Conservation (phyloP, 1,140 invertebrate genomes). For the Scaptomyza pallida region DNA sequence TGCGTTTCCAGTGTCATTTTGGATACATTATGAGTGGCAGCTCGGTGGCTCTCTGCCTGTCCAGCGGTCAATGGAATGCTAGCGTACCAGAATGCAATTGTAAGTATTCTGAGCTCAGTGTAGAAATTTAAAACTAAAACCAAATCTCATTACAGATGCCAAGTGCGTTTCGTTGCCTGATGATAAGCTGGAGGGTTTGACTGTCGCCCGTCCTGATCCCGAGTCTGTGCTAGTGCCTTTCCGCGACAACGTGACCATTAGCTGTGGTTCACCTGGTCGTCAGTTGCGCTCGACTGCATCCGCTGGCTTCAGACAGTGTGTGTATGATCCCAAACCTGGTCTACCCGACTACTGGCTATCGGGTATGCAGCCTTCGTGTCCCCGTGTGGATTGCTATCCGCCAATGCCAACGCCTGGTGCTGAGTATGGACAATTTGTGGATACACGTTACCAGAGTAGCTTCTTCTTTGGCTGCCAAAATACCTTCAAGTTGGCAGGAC, state of each 20-base stretch:
- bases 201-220: slow-evolving; percentile 89
- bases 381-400: slow-evolving; percentile 93
- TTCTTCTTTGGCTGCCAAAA: slow-evolving; percentile 99
- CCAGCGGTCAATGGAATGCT: slow-evolving; percentile 96
- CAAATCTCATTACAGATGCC: slow-evolving; percentile 87
- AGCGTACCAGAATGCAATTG: slow-evolving; percentile 96
- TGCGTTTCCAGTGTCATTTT: slow-evolving; percentile 97
- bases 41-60: slow-evolving; percentile 93
- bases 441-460: slow-evolving; percentile 95
- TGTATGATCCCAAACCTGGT: slow-evolving; percentile 96
- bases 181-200: slow-evolving; percentile 93
- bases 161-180: slow-evolving; percentile 95
- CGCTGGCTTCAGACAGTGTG: slow-evolving; percentile 95
- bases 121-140: neutral
- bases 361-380: slow-evolving; percentile 92
- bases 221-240: slow-evolving; percentile 93
- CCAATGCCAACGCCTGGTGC: slow-evolving; percentile 96
- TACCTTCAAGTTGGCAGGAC: slow-evolving; percentile 96
- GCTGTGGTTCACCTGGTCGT: slow-evolving; percentile 91
- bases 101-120: slow-evolving; percentile 86
- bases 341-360: slow-evolving; percentile 96
- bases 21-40: slow-evolving; percentile 96
- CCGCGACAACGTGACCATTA: slow-evolving; percentile 94
- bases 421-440: slow-evolving; percentile 93
- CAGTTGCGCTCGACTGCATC: slow-evolving; percentile 91